These are phyloP conservation scores for Catharus fuscescens DNA, from an alignment of 2,113 vertebrate species.

Conservation along the genomic window DNA sequence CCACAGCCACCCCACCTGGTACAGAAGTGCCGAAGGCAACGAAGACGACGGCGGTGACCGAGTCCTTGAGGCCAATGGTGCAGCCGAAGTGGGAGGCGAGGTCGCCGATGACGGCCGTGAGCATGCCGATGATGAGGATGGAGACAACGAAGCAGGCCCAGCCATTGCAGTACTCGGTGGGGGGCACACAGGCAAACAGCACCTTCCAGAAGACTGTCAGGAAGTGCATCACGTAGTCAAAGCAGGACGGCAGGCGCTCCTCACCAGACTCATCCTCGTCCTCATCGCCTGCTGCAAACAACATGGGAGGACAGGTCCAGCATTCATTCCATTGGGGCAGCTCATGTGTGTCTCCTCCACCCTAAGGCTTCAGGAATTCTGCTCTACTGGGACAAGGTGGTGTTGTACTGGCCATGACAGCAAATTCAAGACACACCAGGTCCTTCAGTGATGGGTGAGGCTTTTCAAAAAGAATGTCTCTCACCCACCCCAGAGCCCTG, in stretches of 20 bases:
- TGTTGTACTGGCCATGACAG: background rate
- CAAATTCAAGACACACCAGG: background rate
- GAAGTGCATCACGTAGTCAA: constrained; percentile 99
- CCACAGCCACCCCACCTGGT: constrained; percentile 77
- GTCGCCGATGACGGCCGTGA: constrained; percentile 94
- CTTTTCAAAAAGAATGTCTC: background rate
- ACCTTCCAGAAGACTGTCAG: constrained; percentile 99
- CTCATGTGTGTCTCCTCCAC: accelerated
- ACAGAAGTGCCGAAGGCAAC: constrained; percentile 96
- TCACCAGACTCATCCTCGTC: constrained; percentile 95
- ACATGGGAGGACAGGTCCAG: background rate
- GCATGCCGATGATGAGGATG: constrained; percentile 93
- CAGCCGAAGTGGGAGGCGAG: constrained; percentile 97
- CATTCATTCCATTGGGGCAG: background rate
- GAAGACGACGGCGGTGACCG: constrained; percentile 93
- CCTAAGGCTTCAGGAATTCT: background rate
- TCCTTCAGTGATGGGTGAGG: background rate
- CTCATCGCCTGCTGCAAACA: constrained; percentile 83
- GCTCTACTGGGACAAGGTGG: background rate
- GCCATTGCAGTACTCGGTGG: constrained; percentile 93
- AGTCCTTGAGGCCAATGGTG: constrained; percentile 98
- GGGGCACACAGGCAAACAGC: constrained; percentile 95
- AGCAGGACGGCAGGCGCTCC: constrained; percentile 94
- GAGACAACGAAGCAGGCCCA: constrained; percentile 95
- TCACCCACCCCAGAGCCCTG: background rate